Base-by-base conservation (phyloP, 2,888 invertebrate species). In the Dascillus cervinus region DNA sequence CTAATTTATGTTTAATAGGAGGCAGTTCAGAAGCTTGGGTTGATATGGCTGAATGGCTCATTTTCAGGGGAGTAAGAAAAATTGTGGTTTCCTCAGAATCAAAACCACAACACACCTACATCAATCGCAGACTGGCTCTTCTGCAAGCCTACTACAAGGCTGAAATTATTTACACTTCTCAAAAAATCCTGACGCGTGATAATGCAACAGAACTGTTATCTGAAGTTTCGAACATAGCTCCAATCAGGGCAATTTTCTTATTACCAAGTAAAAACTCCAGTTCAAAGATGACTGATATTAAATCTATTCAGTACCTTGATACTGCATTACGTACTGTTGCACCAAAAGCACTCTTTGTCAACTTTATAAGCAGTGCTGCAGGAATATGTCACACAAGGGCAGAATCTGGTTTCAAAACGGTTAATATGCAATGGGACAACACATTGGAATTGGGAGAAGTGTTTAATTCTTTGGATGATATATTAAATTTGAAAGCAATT, bases 61-160 rank as follows among this genome's bases (percentile, higher is more conserved):
- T 90, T 27, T 64, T 84, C 30, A 73, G 91, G 38, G 92, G 91
- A 0, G 91, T 85, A 1, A 74, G 72, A 45, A 81, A 82, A 49
- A 56, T 95, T 4, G 72, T 92, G 0, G 70, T 94, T 0, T 83
- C 83, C 0, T 87, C 89, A 0, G 77, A 91, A 21, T 70, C 71
- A 11, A 84, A 82, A 39, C 84, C 87, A 10, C 90, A 90, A 60
- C 90, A 91, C 58, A 66, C 75, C 11, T 47, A 57, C 37, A 44
- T 62, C 13, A 59, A 56, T 12, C 49, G 62, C 9, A 47, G 62
- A 4, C 37, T 65, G 3, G 42, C 50, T 3, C 44, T 64, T 5
- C 46, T 64, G 3, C 53, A 58, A 34, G 39, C 44, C 3, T 53
- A 58, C 32, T 64, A 51, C 36, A 49, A 49, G 0, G 58, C 55